Base-by-base conservation (phyloP, 2,797 vertebrate genomes). In the Zenarchopterus dispar region DNA sequence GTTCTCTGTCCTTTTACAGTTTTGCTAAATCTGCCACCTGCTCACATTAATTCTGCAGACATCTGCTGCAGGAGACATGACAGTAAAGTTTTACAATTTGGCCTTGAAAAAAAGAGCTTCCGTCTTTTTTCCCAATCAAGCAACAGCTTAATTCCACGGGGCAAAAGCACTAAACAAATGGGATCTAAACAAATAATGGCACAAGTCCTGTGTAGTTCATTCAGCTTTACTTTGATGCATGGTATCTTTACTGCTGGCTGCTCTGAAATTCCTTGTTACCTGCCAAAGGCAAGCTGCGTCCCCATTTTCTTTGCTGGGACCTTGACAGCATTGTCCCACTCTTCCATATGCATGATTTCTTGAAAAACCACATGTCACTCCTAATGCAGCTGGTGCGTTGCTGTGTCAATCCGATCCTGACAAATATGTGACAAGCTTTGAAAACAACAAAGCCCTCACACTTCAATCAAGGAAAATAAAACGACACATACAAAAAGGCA, bases 351-450 rank as follows among this genome's bases (percentile, higher is more conserved):
- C 81, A 75, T 50, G 77, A 78, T 77, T 82, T 78, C 56, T 61
- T 62, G 64, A 80, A 81, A 68, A 45, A 52, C 4, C 72, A 49
- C 78, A 69, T 67, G 81, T 84, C 88, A 61, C 68, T 72, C 75
- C 77, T 79, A 79, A 86, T 78, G 79, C 72, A 62, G 75, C 54
- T 49, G 72, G 54, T 62, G 78, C 19, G 48, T 67, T 62, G 78
- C 69, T 48, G 51, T 72, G 62, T 84, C 79, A 76, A 16, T 73
- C 63, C 78, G 84, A 86, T 50, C 70, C 77, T 73, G 84, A 77
- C 70, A 85, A 87, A 84, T 63, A 66, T 84, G 77, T 89, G 86
- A 90, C 85, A 85, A 55, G 80, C 84, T 83, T 62, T 73, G 80
- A 82, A 77, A 73, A 84, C 80, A 84, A 87, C 75, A 87, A 82